Base-by-base conservation (phyloP, 2,797 vertebrate genomes). In the Scomberomorus guttatus region DNA sequence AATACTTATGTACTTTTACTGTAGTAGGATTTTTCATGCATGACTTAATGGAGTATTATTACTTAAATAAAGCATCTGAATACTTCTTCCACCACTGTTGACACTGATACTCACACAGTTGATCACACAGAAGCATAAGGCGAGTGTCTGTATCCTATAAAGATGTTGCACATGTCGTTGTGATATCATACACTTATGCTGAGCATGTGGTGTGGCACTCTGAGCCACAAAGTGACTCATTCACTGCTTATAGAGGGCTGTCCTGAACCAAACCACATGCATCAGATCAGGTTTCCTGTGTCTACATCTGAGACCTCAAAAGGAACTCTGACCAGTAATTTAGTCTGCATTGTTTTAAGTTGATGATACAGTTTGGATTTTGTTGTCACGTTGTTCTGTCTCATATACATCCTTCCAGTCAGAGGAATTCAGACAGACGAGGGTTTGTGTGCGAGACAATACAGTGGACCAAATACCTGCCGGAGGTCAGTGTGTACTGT, bases 201-300 rank as follows among this genome's bases (percentile, higher is more conserved):
- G 72, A 81, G 67, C 81, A 73, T 83, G 77, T 87, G 81, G 58
- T 11, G 68, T 12, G 32, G 54, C 32, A 66, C 37, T 80, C 69
- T 75, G 84, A 7, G 74, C 64, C 86, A 63, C 80, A 46, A 2
- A 64, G 63, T 84, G 84, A 86, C 72, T 88, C 82, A 88, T 8
- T 10, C 5, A 0, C 68, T 79, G 79, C 70, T 85, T 74, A 72
- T 87, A 75, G 79, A 76, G 79, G 81, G 78, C 67, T 15, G 57
- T 85, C 77, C 82, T 87, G 44, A 3, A 77, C 64, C 77, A 60
- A 11, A 78, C 80, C 79, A 56, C 85, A 77, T n/a, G 13, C 6
- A 29, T 52, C 3, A 58, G 80, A 86, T 89, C 74, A 17, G 17
- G 64, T 89, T 86, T 25, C 83, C 56, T 50, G 48, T 15, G 12